phyloP scores from a whole-genome alignment of 2,888 invertebrate species.

The Volucella zonaria region DNA sequence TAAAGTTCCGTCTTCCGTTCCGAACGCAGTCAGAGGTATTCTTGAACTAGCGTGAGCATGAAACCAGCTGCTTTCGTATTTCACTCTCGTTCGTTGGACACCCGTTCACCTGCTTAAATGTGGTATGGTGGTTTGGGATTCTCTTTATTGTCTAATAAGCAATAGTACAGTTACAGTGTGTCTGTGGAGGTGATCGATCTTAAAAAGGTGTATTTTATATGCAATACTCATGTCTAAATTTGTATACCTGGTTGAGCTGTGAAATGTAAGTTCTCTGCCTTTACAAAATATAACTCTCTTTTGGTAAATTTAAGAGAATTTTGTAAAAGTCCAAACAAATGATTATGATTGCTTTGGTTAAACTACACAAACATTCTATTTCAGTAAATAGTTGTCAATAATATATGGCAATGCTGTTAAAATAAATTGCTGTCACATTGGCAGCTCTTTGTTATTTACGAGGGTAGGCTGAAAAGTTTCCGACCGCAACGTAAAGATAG shows the following conservation, averaged over 20 bases:
- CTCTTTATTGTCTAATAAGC: constrained; percentile 32
- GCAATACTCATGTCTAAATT: neutral
- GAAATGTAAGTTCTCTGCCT: neutral
- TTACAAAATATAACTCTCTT: constrained; percentile 15
- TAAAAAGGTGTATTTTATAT: neutral
- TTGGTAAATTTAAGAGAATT: constrained; percentile 21
- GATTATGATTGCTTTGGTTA: neutral
- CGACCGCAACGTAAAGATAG: too few species aligned
- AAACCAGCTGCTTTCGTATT: constrained; percentile 53
- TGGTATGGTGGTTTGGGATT: constrained; percentile 12
- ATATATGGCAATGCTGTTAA: too few species aligned
- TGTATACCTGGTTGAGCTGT: too few species aligned
- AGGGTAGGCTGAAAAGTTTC: too few species aligned
- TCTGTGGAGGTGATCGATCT: neutral
- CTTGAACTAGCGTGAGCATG: constrained; percentile 44
- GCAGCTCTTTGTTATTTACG: too few species aligned
- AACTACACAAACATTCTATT: neutral
- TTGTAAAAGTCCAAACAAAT: neutral
- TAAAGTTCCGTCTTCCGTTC: constrained; percentile 41
- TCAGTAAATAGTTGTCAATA: too few species aligned
- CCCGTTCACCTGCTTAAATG: constrained; percentile 1
- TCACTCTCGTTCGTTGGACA: constrained; percentile 44
- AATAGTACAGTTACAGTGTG: constrained; percentile 27
- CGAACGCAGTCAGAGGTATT: constrained; percentile 42
- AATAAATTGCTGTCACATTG: too few species aligned